Conservation (phyloP, 2,888 invertebrate species). For the Drosophila aldrichi region DNA sequence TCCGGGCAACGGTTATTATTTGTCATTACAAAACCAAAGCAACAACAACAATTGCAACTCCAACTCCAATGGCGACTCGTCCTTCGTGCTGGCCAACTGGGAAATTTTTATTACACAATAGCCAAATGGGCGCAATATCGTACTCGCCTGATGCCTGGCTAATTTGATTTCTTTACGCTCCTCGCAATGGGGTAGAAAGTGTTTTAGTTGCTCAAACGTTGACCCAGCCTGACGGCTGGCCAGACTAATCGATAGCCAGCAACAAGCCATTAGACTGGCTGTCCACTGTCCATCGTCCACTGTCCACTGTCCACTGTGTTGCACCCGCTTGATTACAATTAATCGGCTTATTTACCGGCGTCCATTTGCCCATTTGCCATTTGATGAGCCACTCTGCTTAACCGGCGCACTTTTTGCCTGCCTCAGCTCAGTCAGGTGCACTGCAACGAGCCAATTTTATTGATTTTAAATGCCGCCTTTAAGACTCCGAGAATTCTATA, state of each 20-base stretch:
- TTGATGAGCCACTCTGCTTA: constrained; percentile 36
- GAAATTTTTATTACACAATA: constrained; percentile 41
- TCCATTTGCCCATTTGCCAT: constrained; percentile 54
- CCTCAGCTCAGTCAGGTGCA: constrained; percentile 25
- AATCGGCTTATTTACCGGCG: constrained; percentile 75
- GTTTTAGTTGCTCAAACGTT: constrained; percentile 73
- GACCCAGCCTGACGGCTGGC: constrained; percentile 60
- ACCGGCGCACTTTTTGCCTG: constrained; percentile 1
- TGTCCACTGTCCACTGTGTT: constrained; percentile 24
- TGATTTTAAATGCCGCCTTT: constrained; percentile 62
- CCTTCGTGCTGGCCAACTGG: constrained; percentile 10
- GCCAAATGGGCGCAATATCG: constrained; percentile 29
- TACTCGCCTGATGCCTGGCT: constrained; percentile 40
- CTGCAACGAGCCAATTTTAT: constrained; percentile 59
- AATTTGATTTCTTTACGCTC: constrained; percentile 39
- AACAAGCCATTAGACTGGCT: constrained; percentile 45
- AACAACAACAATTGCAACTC: constrained; percentile 7
- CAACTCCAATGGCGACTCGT: constrained; percentile 14
- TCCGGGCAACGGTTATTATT: constrained; percentile 69
- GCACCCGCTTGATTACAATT: constrained; percentile 77
- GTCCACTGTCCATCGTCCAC: constrained; percentile 19
- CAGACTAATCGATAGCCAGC: constrained; percentile 75
- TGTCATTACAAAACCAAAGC: constrained; percentile 66
- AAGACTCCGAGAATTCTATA: constrained; percentile 18
- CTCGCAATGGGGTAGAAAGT: constrained; percentile 72